phyloP scores from a whole-genome alignment of 1,140 invertebrate species.

The Aporrectodea caliginosa region DNA sequence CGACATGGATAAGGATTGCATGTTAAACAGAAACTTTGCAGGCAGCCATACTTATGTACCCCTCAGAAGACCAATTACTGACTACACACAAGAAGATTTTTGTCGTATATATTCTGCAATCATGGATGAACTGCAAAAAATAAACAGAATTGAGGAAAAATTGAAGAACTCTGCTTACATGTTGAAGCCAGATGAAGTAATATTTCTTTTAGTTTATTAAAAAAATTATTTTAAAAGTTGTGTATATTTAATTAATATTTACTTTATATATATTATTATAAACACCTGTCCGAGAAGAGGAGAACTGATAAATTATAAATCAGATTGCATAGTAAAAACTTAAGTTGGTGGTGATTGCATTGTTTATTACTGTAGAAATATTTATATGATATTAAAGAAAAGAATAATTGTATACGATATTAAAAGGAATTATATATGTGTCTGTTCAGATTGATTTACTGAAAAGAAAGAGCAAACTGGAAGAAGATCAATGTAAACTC shows the following conservation, averaged over 20 bases:
- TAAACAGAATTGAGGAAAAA: neutral
- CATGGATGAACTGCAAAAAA: neutral
- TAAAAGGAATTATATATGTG: neutral
- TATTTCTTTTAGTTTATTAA: neutral
- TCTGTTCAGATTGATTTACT: neutral
- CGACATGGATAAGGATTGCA: neutral
- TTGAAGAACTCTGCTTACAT: neutral
- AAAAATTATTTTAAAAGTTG: neutral
- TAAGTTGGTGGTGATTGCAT: neutral
- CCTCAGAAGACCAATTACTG: neutral
- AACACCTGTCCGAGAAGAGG: neutral
- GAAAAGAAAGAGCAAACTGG: neutral
- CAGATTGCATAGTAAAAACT: too few relatives aligned
- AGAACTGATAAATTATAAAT: too few relatives aligned
- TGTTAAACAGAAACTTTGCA: neutral
- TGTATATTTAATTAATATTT: neutral
- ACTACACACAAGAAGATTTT: neutral
- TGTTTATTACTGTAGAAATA: neutral
- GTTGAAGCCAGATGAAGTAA: neutral
- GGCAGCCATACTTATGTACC: neutral
- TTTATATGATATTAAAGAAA: neutral
- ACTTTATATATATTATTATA: neutral
- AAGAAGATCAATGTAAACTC: neutral
- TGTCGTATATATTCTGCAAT: neutral
- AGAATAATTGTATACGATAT: neutral